These are phyloP conservation scores for Pantherophis guttatus DNA, from an alignment of 2,113 vertebrate species.

Conservation along the genomic window DNA sequence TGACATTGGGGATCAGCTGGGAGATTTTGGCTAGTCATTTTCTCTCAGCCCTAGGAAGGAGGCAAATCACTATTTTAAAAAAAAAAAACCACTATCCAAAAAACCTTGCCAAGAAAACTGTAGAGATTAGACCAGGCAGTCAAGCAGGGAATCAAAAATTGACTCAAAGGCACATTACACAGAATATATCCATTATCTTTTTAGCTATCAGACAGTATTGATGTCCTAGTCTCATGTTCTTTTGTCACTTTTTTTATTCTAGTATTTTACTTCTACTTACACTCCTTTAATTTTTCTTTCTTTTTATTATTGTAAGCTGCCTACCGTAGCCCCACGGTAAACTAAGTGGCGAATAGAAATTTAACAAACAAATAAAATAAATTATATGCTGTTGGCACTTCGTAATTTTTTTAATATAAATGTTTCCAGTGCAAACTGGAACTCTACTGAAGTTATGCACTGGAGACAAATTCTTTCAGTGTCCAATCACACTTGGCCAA, in stretches of 20 bases:
- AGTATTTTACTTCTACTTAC: too few species aligned
- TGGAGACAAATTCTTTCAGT: too few species aligned
- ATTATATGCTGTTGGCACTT: slow-evolving; percentile 35
- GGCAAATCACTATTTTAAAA: not conserved
- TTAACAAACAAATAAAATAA: too few species aligned
- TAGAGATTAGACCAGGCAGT: not conserved
- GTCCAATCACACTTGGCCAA: too few species aligned
- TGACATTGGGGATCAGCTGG: not conserved
- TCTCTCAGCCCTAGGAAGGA: not conserved
- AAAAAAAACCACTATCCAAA: not conserved
- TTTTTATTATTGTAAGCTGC: too few species aligned
- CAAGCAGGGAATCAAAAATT: not conserved
- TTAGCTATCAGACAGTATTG: too few species aligned
- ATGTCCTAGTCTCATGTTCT: too few species aligned
- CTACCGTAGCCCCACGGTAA: too few species aligned
- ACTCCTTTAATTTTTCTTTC: too few species aligned
- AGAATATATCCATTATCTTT: not conserved
- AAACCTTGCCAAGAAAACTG: not conserved
- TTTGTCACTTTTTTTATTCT: too few species aligned
- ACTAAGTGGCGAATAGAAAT: too few species aligned
- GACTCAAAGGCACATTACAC: not conserved
- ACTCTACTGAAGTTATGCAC: slow-evolving; percentile 32
- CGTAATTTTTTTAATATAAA: slow-evolving; percentile 55
- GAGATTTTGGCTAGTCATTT: not conserved
- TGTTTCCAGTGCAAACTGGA: slow-evolving; percentile 45